Evolutionary conservation across 2,888 invertebrate genomes (phyloP).

Genomic region (Eudasyphora cyanicolor): DNA sequence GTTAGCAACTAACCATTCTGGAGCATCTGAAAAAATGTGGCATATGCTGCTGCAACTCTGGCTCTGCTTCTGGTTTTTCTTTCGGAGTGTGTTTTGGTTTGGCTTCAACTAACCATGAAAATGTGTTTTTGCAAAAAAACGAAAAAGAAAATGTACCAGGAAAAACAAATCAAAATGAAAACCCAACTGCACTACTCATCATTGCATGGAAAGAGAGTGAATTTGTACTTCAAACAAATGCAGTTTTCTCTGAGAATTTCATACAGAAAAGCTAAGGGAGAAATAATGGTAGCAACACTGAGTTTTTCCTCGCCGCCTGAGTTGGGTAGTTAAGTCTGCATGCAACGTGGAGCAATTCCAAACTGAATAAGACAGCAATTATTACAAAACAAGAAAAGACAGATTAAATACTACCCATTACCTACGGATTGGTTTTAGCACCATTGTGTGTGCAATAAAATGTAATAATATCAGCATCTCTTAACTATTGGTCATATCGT

Average conservation of each 20-base stretch:
- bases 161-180: neutral
- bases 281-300: too few species aligned
- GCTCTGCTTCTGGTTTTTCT: neutral
- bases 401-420: too few species aligned
- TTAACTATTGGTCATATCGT: too few species aligned
- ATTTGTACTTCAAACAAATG: neutral
- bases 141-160: neutral
- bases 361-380: too few species aligned
- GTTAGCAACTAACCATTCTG: constrained; percentile 60
- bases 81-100: neutral
- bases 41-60: constrained; percentile 11
- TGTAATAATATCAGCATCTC: too few species aligned
- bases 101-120: constrained; percentile 29
- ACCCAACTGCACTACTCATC: neutral
- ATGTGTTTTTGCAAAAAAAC: neutral
- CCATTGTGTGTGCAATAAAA: too few species aligned
- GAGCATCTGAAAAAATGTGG: constrained; percentile 51
- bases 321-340: too few species aligned
- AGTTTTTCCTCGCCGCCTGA: too few species aligned
- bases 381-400: too few species aligned
- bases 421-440: too few species aligned
- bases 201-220: neutral
- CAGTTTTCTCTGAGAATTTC: neutral
- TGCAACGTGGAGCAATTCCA: too few species aligned
- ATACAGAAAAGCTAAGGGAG: neutral